Evolutionary conservation across 2,888 invertebrate genomes (phyloP).

Genomic region (Machimus rusticus): DNA sequence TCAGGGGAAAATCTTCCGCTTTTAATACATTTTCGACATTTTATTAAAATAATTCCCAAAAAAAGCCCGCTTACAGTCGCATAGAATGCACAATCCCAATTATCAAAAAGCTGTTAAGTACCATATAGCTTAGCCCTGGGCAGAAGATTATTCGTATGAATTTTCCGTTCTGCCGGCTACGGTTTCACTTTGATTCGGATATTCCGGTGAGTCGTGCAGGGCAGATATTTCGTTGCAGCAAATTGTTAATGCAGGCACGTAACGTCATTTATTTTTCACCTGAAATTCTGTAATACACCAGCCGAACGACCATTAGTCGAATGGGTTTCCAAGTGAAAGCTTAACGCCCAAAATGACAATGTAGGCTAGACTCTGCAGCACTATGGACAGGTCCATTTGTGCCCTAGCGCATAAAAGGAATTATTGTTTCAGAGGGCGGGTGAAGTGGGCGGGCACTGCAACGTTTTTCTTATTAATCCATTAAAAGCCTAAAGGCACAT

Average conservation of each 20-base stretch:
- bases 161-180: neutral
- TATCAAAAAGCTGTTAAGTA: neutral
- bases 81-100: neutral
- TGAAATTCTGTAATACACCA: neutral
- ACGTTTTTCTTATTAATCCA: conserved; percentile 3
- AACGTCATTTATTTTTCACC: neutral
- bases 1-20: neutral
- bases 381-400: neutral
- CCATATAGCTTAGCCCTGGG: neutral
- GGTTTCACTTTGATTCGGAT: neutral
- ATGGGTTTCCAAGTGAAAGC: neutral
- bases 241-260: neutral
- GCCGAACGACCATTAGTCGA: neutral
- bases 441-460: neutral
- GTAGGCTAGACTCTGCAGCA: neutral
- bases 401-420: neutral
- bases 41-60: neutral
- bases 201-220: neutral
- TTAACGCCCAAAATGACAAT: neutral
- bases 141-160: neutral
- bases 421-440: neutral
- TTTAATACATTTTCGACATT: neutral
- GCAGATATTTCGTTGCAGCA: neutral
- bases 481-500: conserved; percentile 8
- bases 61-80: neutral